Base-by-base conservation (phyloP, 2,888 invertebrate species). In the Mamestra brassicae region DNA sequence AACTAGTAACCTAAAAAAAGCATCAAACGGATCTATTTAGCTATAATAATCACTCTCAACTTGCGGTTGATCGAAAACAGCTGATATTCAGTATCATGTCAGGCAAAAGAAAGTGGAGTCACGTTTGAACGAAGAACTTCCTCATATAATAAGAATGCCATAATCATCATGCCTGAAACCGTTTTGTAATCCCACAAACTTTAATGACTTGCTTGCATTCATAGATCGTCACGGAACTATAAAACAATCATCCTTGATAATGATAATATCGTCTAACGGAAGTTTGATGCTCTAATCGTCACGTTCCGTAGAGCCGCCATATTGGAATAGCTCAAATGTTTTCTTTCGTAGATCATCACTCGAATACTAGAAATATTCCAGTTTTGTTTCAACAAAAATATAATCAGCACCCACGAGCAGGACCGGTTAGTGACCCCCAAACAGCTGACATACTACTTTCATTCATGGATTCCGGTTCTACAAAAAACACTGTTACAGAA, bases 371-470 rank as follows among this genome's bases (percentile, higher is more conserved):
- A 80, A 58, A 80, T 45, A 67, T 45, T 52, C 58, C 17, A 67
- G 50, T 73, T 80, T 67, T 60, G 66, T 84, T 80, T 57, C 13
- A 64, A 63, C 57, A 54, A 65, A 76, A 66, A 68, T 67, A 64
- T 80, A 50, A 80, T 65, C 60, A 68, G 57, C 67, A 64, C 63
- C 50, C 42, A 61, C 65, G 61, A 68, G 45, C 75, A 61, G 65
- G 10, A 80, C 81, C 81, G 80, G 79, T 80, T 84, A 45, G 65
- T 84, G 80, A 79, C 80, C 73, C 73, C 57, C 66, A 79, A 80
- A 84, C 79, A 80, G 80, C 79, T 80, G 79, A 79, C 60, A 78
- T 63, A 84, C 84, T 84, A 84, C 80, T 84, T 80, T 85, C 81
- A 81, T 85, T 85, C 83, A 85, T 76, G 34, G 54, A 85, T 75